A percentile compares a stretch with the other conserved stretches of the same genome.
These are phyloP conservation scores for Tenthredo distinguenda DNA, from an alignment of 2,888 invertebrate genomes.

Conservation along the genomic window DNA sequence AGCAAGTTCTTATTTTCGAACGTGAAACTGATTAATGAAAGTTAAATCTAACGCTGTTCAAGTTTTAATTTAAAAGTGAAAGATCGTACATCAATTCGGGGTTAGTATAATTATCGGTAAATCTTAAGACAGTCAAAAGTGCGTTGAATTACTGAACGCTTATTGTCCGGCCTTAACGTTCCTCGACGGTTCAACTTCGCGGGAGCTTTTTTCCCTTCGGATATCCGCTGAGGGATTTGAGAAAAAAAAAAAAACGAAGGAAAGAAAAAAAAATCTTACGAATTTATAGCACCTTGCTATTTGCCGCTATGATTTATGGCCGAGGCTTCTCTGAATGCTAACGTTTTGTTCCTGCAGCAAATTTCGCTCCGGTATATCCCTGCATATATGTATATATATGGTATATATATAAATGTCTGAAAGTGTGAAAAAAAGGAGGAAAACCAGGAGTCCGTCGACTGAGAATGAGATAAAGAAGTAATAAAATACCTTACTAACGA, in stretches of 20 bases:
- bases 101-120: slow-evolving; percentile 1
- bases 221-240: slow-evolving; percentile 3
- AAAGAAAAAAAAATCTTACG: not conserved
- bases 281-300: slow-evolving; percentile 39
- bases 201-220: not conserved
- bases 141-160: not conserved
- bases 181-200: not conserved
- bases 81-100: not conserved
- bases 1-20: not conserved
- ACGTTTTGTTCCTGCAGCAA: not conserved
- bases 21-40: not conserved
- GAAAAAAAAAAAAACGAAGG: not conserved
- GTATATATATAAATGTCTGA: no score
- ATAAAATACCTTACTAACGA: not conserved
- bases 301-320: slow-evolving; percentile 33
- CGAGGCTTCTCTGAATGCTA: slow-evolving; percentile 23
- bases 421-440: not conserved
- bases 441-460: not conserved
- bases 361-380: not conserved
- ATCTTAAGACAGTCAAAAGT: not conserved
- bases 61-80: not conserved
- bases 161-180: not conserved
- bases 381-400: no score
- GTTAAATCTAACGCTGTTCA: not conserved
- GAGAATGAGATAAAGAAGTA: not conserved